These are phyloP conservation scores for Drosophila sordidapex DNA, from an alignment of 2,888 invertebrate species.

Conservation along the genomic window DNA sequence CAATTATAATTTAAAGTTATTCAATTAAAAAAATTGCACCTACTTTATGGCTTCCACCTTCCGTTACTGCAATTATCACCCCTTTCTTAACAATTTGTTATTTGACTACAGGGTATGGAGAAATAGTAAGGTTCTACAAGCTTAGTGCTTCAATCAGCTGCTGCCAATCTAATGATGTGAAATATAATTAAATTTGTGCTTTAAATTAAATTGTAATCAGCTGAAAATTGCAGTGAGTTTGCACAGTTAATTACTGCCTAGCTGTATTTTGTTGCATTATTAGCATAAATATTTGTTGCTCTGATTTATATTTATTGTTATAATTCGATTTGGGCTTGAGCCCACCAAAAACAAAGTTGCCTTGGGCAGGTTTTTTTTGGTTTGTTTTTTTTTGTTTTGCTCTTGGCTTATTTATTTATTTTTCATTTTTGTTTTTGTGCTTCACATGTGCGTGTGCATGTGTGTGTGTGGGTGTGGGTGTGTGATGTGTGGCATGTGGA, in stretches of 20 bases:
- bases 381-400: conserved; percentile 22
- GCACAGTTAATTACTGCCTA: conserved; percentile 12
- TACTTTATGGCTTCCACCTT: not conserved
- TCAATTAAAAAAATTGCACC: no score
- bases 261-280: conserved; percentile 46
- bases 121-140: no score
- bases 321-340: conserved; percentile 44
- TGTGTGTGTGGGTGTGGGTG: conserved; percentile 14
- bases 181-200: conserved; percentile 46
- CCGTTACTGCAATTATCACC: accelerated
- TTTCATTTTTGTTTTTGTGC: conserved; percentile 20
- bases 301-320: conserved; percentile 50
- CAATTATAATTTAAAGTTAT: not conserved
- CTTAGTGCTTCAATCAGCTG: not conserved
- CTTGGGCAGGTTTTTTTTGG: conserved; percentile 18
- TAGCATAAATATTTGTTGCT: conserved; percentile 61
- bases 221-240: conserved; percentile 12
- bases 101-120: not conserved
- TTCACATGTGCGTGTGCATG: conserved; percentile 25
- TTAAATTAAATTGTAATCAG: conserved; percentile 29
- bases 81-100: not conserved
- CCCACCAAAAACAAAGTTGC: conserved; percentile 14
- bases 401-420: conserved; percentile 47
- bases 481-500: conserved; percentile 25
- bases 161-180: conserved; percentile 38